Evolutionary conservation across 2,797 vertebrate genomes (phyloP).

Genomic region (Ptychadena robeensis): DNA sequence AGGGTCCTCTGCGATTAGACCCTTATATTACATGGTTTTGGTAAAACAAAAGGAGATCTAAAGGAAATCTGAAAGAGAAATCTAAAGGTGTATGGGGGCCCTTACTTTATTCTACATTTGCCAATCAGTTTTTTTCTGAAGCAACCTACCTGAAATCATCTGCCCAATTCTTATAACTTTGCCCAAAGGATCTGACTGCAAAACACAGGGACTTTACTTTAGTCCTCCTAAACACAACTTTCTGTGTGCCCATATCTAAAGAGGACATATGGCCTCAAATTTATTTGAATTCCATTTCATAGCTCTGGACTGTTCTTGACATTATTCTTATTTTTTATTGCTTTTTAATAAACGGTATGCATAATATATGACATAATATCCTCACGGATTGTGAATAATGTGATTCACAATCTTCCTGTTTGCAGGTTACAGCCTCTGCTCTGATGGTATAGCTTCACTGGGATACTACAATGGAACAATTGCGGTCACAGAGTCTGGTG

Average conservation of each 20-base stretch:
- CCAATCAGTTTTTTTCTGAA: no score
- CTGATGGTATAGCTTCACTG: constrained; percentile 75
- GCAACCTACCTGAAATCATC: background rate
- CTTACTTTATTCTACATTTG: no score
- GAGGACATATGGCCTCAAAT: no score
- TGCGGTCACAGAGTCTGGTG: constrained; percentile 81
- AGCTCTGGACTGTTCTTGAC: background rate
- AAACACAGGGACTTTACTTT: background rate
- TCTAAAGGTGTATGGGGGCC: no score
- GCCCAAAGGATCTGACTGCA: background rate
- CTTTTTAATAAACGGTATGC: background rate
- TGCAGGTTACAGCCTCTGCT: constrained; percentile 71
- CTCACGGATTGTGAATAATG: no score
- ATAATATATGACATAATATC: no score
- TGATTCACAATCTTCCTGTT: constrained; percentile 22
- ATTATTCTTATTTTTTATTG: background rate
- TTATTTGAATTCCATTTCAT: no score
- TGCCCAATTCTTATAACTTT: background rate
- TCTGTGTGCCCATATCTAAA: no score
- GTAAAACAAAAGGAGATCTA: no score
- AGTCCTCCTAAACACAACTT: background rate
- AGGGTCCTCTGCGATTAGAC: no score
- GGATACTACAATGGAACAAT: constrained; percentile 89
- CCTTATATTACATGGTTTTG: no score
- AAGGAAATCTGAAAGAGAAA: no score